Percentiles rank a stretch among this genome's conserved stretches.
Evolutionary conservation across 1,140 invertebrate species (phyloP).

Genomic region (Formica exsecta): DNA sequence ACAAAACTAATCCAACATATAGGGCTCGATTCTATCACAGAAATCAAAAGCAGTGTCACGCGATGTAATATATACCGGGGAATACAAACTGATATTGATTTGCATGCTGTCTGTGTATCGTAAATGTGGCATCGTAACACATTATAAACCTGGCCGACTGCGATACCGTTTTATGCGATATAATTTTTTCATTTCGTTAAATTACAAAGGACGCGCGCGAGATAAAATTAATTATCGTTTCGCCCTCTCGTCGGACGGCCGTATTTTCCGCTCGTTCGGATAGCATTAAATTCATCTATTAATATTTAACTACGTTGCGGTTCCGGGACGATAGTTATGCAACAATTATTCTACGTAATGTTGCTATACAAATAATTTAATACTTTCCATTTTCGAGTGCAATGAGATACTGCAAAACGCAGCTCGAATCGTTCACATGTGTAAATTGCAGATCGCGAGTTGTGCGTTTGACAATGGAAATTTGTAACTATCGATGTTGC

Average conservation of each 20-base stretch:
- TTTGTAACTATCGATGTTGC: slow-evolving; percentile 62
- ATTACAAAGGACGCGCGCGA: slow-evolving; percentile 29
- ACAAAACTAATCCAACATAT: neutral
- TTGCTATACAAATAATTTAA: slow-evolving; percentile 44
- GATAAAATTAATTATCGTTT: slow-evolving; percentile 41
- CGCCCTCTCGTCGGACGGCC: neutral
- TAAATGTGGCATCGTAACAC: neutral
- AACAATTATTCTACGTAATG: slow-evolving; percentile 46
- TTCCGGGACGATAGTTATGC: slow-evolving; percentile 19
- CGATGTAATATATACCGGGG: neutral
- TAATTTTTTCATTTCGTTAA: slow-evolving; percentile 35
- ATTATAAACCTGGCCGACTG: neutral
- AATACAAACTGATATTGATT: slow-evolving; percentile 31
- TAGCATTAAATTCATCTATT: slow-evolving; percentile 45
- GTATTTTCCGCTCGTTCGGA: slow-evolving; percentile 34
- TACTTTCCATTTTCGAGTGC: slow-evolving; percentile 32
- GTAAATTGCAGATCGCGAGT: slow-evolving; percentile 50
- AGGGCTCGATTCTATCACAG: neutral
- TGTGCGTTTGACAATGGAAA: slow-evolving; percentile 49
- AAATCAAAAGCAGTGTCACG: neutral
- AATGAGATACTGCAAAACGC: slow-evolving; percentile 7
- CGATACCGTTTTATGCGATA: neutral
- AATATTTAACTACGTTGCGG: slow-evolving; percentile 23
- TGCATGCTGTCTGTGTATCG: neutral
- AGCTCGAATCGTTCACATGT: neutral